A percentile compares a stretch with the other conserved stretches of the same genome.
phyloP scores from a whole-genome alignment of 2,113 vertebrate genomes.

The Heptranchias perlo region DNA sequence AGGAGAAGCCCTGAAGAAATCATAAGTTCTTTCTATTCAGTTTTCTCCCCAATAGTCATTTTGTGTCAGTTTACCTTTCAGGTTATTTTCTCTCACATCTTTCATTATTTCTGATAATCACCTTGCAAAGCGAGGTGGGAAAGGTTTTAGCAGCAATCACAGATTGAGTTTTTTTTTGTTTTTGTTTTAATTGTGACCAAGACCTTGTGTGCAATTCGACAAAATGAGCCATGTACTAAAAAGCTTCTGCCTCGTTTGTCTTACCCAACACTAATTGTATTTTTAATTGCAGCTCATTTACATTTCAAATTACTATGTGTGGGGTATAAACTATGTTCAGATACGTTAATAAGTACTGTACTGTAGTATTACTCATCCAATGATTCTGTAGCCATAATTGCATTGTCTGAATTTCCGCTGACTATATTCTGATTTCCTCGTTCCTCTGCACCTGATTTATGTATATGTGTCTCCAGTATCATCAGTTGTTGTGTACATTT shows the following conservation, averaged over 20 bases:
- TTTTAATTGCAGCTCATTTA: slow-evolving; percentile 32
- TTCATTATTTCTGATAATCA: neutral
- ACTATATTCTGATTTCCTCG: neutral
- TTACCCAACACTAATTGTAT: slow-evolving; percentile 12
- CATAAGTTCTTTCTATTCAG: neutral
- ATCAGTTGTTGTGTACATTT: neutral
- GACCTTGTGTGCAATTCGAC: neutral
- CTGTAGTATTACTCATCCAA: neutral
- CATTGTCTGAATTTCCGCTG: neutral
- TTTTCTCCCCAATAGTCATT: neutral
- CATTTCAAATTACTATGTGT: slow-evolving; percentile 26
- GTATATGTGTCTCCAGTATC: neutral
- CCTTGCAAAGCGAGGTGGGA: neutral
- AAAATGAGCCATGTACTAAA: slow-evolving; percentile 2
- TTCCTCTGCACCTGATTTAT: neutral
- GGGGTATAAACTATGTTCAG: neutral
- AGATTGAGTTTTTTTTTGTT: neutral
- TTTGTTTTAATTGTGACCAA: slow-evolving; percentile 28
- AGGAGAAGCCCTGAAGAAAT: neutral
- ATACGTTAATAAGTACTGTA: slow-evolving; percentile 1
- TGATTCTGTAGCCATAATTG: neutral
- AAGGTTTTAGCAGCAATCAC: neutral
- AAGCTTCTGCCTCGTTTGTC: neutral
- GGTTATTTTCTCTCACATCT: neutral
- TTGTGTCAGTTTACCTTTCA: neutral